Conservation (phyloP, 2,797 vertebrate genomes). For the Sternotherus odoratus region DNA sequence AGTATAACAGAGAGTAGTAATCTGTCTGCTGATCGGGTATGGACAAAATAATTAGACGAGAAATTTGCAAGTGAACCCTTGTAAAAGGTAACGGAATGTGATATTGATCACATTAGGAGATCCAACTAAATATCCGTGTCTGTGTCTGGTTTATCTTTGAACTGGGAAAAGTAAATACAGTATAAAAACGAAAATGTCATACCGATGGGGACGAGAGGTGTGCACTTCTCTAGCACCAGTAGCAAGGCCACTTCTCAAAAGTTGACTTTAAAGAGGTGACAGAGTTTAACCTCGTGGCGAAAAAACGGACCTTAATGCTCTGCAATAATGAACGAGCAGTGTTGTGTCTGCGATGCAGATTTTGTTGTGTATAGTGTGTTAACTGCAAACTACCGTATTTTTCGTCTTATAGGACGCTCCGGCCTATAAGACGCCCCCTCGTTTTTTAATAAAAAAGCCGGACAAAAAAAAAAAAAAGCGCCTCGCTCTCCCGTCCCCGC, state of each 20-base stretch:
- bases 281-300: neutral
- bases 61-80: neutral
- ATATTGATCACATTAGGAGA: neutral
- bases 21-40: neutral
- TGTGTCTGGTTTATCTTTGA: neutral
- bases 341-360: neutral
- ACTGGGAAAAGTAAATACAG: neutral
- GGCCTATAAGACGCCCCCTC: no score
- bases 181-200: neutral
- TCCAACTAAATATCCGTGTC: neutral
- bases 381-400: neutral
- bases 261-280: neutral
- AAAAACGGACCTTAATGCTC: neutral
- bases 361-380: neutral
- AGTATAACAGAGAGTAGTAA: rapidly evolving
- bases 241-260: neutral
- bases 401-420: no score
- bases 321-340: neutral
- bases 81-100: neutral
- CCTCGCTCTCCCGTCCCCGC: no score
- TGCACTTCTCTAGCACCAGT: neutral
- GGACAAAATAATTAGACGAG: neutral
- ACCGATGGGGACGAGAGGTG: neutral
- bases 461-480: no score
- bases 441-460: no score